phyloP scores from a whole-genome alignment of 2,113 vertebrate genomes.

The Cromileptes altivelis region DNA sequence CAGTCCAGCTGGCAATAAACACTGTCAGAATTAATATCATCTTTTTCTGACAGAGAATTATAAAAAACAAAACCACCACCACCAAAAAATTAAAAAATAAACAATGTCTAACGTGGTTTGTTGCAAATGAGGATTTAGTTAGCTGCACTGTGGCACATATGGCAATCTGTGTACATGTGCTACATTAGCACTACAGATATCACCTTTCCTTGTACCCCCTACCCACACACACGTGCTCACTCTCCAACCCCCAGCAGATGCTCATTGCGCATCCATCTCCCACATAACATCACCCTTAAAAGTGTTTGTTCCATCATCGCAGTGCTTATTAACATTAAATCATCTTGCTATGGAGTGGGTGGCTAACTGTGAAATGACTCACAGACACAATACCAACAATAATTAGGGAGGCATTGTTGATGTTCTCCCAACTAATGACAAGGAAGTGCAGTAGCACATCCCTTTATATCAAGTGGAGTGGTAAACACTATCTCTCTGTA shows the following conservation, averaged over 20 bases:
- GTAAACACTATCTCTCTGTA: constrained; percentile 42
- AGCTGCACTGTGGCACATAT: constrained; percentile 39
- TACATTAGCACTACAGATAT: constrained; percentile 59
- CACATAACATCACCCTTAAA: constrained; percentile 67
- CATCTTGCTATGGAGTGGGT: constrained; percentile 66
- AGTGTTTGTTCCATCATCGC: constrained; percentile 65
- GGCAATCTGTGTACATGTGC: constrained; percentile 37
- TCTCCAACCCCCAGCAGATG: constrained; percentile 59
- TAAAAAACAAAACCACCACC: too few relatives aligned
- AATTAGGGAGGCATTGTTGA: constrained; percentile 73
- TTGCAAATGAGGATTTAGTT: constrained; percentile 43
- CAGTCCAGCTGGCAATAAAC: constrained; percentile 12
- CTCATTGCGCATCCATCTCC: constrained; percentile 59
- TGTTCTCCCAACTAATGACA: constrained; percentile 62
- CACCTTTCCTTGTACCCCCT: constrained; percentile 42
- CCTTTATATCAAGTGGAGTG: constrained; percentile 50
- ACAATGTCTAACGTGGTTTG: constrained; percentile 23
- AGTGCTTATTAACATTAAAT: constrained; percentile 73
- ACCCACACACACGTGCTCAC: constrained; percentile 13
- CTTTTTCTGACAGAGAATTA: background rate
- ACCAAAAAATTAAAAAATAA: background rate
- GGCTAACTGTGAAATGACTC: constrained; percentile 76
- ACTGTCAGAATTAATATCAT: background rate
- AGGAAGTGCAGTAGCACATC: constrained; percentile 52
- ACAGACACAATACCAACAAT: constrained; percentile 69